A percentile compares a stretch with the other conserved stretches of the same genome.
Conservation (phyloP, 1,140 invertebrate species). For the Gerris buenoi region DNA sequence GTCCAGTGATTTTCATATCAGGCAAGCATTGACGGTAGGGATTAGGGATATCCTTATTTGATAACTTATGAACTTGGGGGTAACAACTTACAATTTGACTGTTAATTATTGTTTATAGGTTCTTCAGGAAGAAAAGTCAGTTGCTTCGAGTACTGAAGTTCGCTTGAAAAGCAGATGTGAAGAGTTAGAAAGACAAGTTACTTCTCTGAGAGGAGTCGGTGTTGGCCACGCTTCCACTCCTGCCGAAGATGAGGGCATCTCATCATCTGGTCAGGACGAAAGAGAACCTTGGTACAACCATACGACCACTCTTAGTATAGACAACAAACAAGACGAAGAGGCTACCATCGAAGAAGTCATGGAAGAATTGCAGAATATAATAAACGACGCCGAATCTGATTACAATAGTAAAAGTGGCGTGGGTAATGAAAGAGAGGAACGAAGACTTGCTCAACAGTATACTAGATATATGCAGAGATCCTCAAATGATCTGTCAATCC, state of each 20-base stretch:
- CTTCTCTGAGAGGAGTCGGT: slow-evolving; percentile 29
- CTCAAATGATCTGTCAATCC: background rate
- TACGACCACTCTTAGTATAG: slow-evolving; percentile 18
- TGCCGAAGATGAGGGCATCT: slow-evolving; percentile 70
- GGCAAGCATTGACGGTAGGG: no score
- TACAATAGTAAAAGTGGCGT: slow-evolving; percentile 30
- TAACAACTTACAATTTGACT: no score
- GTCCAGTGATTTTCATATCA: no score
- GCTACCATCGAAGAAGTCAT: slow-evolving; percentile 77
- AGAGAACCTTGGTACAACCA: slow-evolving; percentile 31
- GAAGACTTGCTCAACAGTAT: slow-evolving; percentile 16
- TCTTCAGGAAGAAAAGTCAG: slow-evolving; percentile 60
- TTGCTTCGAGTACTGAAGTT: slow-evolving; percentile 55
- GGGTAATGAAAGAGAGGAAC: slow-evolving; percentile 13
- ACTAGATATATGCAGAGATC: slow-evolving; percentile 14
- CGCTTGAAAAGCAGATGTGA: slow-evolving; percentile 57
- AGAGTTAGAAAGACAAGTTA: slow-evolving; percentile 43
- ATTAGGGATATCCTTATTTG: no score
- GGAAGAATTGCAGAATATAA: slow-evolving; percentile 65
- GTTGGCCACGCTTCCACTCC: slow-evolving; percentile 46
- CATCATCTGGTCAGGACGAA: slow-evolving; percentile 52
- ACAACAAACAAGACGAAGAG: slow-evolving; percentile 34
- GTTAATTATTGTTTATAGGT: no score
- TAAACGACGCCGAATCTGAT: slow-evolving; percentile 65
- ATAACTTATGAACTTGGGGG: no score